Percentiles rank a stretch among this genome's conserved stretches.
These are phyloP conservation scores for Scolopax bukidnonensis DNA, from an alignment of 2,797 vertebrate species.

Conservation along the genomic window DNA sequence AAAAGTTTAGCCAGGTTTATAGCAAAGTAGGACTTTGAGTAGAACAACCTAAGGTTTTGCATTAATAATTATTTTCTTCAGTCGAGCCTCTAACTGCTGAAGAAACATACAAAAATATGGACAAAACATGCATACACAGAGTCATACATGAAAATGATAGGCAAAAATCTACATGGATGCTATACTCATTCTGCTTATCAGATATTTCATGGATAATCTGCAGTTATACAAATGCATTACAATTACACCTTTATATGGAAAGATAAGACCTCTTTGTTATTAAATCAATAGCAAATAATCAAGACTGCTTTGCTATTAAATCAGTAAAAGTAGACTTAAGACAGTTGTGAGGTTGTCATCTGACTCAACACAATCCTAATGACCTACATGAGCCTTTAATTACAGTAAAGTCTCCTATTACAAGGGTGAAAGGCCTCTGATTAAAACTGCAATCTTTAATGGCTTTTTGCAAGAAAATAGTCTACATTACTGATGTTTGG, in stretches of 20 bases:
- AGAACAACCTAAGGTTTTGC: not conserved
- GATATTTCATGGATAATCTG: slow-evolving; percentile 43
- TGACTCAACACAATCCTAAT: slow-evolving; percentile 65
- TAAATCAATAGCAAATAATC: slow-evolving; percentile 60
- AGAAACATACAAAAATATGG: slow-evolving; percentile 6
- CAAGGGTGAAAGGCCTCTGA: slow-evolving; percentile 46
- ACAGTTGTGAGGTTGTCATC: slow-evolving; percentile 55
- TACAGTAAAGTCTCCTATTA: slow-evolving; percentile 52
- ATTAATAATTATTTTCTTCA: slow-evolving; percentile 14
- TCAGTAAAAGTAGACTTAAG: slow-evolving; percentile 59
- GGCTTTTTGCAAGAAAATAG: slow-evolving; percentile 11
- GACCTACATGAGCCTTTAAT: slow-evolving; percentile 62
- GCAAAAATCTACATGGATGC: not conserved
- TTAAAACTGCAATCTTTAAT: slow-evolving; percentile 53
- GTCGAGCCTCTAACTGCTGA: not conserved
- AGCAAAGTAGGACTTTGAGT: not conserved
- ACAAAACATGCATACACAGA: not conserved
- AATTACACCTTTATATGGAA: slow-evolving; percentile 20
- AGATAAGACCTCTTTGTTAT: not conserved
- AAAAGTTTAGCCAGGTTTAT: not conserved
- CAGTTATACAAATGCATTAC: slow-evolving; percentile 25
- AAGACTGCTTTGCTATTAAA: slow-evolving; percentile 34
- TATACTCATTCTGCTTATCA: not conserved
- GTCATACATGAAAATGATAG: not conserved
- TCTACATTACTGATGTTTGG: not conserved